Percentiles rank a stretch among this genome's conserved stretches.
These are phyloP conservation scores for Phalloptychus januarius DNA, from an alignment of 2,797 vertebrate genomes.

Conservation along the genomic window DNA sequence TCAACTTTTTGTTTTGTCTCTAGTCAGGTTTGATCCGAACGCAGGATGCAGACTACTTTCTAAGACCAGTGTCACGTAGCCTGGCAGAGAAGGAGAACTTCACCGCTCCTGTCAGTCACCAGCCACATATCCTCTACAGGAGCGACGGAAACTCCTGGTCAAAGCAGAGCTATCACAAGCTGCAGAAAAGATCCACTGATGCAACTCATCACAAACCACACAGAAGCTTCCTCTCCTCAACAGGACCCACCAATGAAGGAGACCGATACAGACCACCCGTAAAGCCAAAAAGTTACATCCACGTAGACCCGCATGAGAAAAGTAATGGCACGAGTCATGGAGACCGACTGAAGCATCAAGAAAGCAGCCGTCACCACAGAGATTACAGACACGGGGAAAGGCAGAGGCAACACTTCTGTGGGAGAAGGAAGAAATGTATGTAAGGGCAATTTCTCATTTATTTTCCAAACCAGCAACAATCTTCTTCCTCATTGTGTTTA, in stretches of 20 bases:
- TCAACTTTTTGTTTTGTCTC: slow-evolving; percentile 69
- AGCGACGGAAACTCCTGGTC: slow-evolving; percentile 54
- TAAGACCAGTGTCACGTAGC: slow-evolving; percentile 83
- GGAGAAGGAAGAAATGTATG: slow-evolving; percentile 96
- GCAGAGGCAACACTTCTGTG: slow-evolving; percentile 89
- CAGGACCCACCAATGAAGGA: neutral
- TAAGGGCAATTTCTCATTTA: slow-evolving; percentile 82
- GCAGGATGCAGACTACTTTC: slow-evolving; percentile 86
- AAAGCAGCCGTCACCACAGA: slow-evolving; percentile 4
- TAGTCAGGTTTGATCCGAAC: slow-evolving; percentile 93
- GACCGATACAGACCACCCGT: slow-evolving; percentile 11
- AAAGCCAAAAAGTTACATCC: slow-evolving; percentile 21
- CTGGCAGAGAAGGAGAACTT: slow-evolving; percentile 72
- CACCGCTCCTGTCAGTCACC: slow-evolving; percentile 68
- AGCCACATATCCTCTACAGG: slow-evolving; percentile 88
- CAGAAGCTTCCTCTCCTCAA: slow-evolving; percentile 19
- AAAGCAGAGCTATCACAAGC: slow-evolving; percentile 3
- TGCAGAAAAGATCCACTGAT: slow-evolving; percentile 51
- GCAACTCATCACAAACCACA: slow-evolving; percentile 13
- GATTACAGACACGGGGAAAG: slow-evolving; percentile 61
- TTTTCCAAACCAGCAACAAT: slow-evolving; percentile 17
- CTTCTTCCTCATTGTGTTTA: slow-evolving; percentile 1
- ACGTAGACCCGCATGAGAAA: slow-evolving; percentile 9
- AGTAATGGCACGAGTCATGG: slow-evolving; percentile 14
- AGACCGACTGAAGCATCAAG: slow-evolving; percentile 14